phyloP scores from a whole-genome alignment of 2,113 vertebrate species.

The Puffinus mauretanicus region DNA sequence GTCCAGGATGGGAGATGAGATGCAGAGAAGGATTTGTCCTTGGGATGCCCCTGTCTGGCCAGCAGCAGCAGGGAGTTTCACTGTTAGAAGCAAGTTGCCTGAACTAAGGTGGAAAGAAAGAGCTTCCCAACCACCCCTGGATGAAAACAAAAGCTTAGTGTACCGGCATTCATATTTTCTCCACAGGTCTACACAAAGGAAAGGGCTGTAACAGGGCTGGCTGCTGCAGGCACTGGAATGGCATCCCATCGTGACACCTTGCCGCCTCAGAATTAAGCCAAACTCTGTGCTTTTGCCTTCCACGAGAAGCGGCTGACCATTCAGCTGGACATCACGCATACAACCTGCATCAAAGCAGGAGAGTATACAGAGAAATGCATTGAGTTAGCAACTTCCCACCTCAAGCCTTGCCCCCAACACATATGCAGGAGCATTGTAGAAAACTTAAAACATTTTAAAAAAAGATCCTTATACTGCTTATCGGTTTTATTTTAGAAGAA shows the following conservation, averaged over 20 bases:
- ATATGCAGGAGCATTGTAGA: not conserved
- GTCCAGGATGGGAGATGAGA: not conserved
- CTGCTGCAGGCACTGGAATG: constrained; percentile 81
- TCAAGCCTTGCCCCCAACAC: not conserved
- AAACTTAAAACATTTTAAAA: not conserved
- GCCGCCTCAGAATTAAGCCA: constrained; percentile 72
- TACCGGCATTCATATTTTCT: constrained; percentile 90
- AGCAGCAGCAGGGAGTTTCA: not conserved
- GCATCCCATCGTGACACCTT: constrained; percentile 78
- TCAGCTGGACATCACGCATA: constrained; percentile 83
- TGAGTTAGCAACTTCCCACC: not conserved
- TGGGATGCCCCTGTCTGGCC: not conserved
- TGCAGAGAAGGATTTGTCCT: not conserved
- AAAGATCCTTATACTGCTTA: not conserved
- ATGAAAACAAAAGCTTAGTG: not conserved
- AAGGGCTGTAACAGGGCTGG: constrained; percentile 79
- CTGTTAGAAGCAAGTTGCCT: not conserved
- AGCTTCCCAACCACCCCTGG: not conserved
- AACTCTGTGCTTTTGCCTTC: constrained; percentile 77
- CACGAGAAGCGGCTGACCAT: constrained; percentile 77
- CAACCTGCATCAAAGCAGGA: constrained; percentile 75
- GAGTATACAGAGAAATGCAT: not conserved
- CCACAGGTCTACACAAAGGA: constrained; percentile 88
- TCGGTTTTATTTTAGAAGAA: not conserved
- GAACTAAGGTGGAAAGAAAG: not conserved